Evolutionary conservation across 2,113 vertebrate species (phyloP).

Genomic region (Cavia aperea): DNA sequence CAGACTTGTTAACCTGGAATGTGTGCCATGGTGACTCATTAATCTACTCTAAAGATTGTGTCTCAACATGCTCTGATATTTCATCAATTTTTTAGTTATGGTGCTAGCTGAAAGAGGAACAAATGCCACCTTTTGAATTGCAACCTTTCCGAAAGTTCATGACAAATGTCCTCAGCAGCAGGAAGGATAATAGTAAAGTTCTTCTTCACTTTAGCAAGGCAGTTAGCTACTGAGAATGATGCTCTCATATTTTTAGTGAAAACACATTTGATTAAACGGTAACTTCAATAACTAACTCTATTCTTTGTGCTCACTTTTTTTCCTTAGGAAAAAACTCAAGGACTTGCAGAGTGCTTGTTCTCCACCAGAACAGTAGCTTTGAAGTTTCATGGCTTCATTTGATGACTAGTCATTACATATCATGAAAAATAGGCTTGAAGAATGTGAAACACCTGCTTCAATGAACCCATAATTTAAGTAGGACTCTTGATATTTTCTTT

Average conservation of each 20-base stretch:
- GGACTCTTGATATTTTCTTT: background rate
- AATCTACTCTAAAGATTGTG: background rate
- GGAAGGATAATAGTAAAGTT: background rate
- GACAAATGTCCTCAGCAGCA: background rate
- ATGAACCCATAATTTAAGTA: background rate
- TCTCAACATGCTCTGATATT: background rate
- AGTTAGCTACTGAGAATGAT: background rate
- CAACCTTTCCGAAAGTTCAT: background rate
- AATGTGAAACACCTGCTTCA: background rate
- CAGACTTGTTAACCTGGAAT: background rate
- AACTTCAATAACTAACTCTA: background rate
- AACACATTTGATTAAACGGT: background rate
- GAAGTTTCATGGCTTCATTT: background rate
- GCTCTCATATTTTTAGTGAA: background rate
- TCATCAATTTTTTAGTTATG: background rate
- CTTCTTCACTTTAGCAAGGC: background rate
- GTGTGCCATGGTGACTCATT: background rate
- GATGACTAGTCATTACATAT: background rate
- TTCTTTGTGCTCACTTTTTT: background rate
- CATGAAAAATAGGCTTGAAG: background rate
- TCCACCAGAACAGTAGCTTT: background rate
- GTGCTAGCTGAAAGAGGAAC: background rate
- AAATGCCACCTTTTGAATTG: background rate
- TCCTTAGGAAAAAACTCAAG: background rate
- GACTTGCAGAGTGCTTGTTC: background rate